phyloP scores from a whole-genome alignment of 2,888 invertebrate species.

The Hyppa rectilinea region DNA sequence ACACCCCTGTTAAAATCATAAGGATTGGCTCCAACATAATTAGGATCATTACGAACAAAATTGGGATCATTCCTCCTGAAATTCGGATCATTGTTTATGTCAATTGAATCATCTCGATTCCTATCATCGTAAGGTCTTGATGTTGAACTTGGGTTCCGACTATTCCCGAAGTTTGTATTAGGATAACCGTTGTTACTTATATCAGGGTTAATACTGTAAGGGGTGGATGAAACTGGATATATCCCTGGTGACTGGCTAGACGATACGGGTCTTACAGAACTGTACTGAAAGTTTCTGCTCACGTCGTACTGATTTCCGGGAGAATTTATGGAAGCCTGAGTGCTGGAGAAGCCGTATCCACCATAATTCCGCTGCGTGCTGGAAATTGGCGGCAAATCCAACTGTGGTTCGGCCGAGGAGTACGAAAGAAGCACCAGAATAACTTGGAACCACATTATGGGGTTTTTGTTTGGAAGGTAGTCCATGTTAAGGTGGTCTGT shows the following conservation, averaged over 20 bases:
- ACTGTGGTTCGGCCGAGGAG: conserved; percentile 81
- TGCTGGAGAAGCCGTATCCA: conserved; percentile 84
- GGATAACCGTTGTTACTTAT: conserved; percentile 88
- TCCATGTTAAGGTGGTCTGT: conserved; percentile 80
- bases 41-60: conserved; percentile 86
- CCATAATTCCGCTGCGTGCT: conserved; percentile 81
- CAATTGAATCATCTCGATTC: conserved; percentile 86
- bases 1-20: conserved; percentile 84
- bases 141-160: conserved; percentile 75
- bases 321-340: conserved; percentile 82
- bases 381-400: conserved; percentile 90
- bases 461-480: conserved; percentile 75
- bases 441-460: conserved; percentile 76
- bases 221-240: conserved; percentile 83
- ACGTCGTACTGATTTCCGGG: conserved; percentile 84
- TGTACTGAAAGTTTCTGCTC: conserved; percentile 81
- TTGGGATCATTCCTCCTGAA: conserved; percentile 89
- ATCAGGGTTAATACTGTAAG: conserved; percentile 84
- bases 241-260: conserved; percentile 75
- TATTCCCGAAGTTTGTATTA: conserved; percentile 78
- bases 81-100: conserved; percentile 86
- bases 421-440: conserved; percentile 71
- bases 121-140: conserved; percentile 78
- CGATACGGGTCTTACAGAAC: conserved; percentile 77
- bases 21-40: conserved; percentile 84